phyloP scores from a whole-genome alignment of 2,113 vertebrate species.

The Narcine bancroftii region DNA sequence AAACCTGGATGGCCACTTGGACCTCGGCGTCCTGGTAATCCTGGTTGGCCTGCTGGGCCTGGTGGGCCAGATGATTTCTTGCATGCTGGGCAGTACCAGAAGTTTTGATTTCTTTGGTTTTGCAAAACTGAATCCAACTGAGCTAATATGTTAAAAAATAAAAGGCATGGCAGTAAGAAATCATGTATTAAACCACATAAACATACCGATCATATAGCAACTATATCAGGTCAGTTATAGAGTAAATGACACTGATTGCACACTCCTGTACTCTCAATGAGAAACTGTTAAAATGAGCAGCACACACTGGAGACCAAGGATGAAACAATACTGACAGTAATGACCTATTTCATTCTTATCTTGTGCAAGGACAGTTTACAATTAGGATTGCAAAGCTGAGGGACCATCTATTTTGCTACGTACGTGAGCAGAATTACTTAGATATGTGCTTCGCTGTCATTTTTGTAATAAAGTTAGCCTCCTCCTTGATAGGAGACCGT shows the following conservation, averaged over 20 bases:
- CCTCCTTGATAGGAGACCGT: not conserved
- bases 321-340: too few species aligned
- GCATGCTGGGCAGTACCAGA: conserved; percentile 68
- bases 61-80: conserved; percentile 56
- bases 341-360: not conserved
- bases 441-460: not conserved
- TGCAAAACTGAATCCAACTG: conserved; percentile 73
- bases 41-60: conserved; percentile 58
- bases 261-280: not conserved
- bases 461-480: not conserved
- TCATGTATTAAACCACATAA: conserved; percentile 7
- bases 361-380: not conserved
- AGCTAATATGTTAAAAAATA: conserved; percentile 54
- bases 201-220: not conserved
- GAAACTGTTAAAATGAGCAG: not conserved
- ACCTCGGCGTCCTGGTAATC: conserved; percentile 71
- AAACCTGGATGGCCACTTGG: conserved; percentile 73
- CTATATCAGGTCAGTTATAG: not conserved
- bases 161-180: not conserved
- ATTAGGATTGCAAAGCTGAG: not conserved
- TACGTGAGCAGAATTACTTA: not conserved
- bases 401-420: not conserved
- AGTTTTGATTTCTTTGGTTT: conserved; percentile 69
- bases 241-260: not conserved
- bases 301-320: not conserved